Conservation (phyloP, 2,888 invertebrate species). For the Baronia brevicornis region DNA sequence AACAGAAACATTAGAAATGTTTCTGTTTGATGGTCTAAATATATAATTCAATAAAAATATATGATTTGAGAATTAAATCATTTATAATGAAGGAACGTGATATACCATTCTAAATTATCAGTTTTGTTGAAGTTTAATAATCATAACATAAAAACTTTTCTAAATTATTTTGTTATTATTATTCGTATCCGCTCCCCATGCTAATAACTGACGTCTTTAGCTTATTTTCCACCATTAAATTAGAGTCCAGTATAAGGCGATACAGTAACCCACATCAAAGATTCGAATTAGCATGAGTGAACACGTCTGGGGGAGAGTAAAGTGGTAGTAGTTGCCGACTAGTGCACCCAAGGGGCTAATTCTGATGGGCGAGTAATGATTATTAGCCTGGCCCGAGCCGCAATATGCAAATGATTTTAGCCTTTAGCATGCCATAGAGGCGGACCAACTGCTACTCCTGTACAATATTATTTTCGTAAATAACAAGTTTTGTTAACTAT, state of each 20-base stretch:
- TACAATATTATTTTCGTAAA: slow-evolving; percentile 30
- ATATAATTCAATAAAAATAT: too few species aligned
- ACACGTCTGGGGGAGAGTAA: slow-evolving; percentile 67
- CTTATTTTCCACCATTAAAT: slow-evolving; percentile 29
- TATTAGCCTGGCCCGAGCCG: slow-evolving; percentile 55
- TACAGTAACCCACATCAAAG: slow-evolving; percentile 61
- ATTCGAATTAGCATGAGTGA: slow-evolving; percentile 64
- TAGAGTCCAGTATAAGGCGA: slow-evolving; percentile 25
- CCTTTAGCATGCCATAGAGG: slow-evolving; percentile 47
- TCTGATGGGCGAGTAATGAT: slow-evolving; percentile 64
- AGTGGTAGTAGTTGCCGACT: slow-evolving; percentile 56
- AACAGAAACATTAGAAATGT: too few species aligned
- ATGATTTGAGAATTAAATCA: too few species aligned
- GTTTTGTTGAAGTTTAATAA: too few species aligned
- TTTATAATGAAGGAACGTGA: too few species aligned
- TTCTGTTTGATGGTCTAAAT: too few species aligned
- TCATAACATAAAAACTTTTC: too few species aligned
- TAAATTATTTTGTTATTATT: too few species aligned
- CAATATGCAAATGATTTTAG: slow-evolving; percentile 71
- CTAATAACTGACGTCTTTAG: slow-evolving; percentile 22
- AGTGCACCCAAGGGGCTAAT: slow-evolving; percentile 72
- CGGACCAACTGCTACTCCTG: slow-evolving; percentile 29
- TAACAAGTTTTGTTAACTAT: slow-evolving; percentile 21
- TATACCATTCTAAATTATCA: too few species aligned
- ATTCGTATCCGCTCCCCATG: slow-evolving; percentile 18